These are phyloP conservation scores for Typhlomys cinereus DNA, from an alignment of 2,113 vertebrate species.

Conservation along the genomic window DNA sequence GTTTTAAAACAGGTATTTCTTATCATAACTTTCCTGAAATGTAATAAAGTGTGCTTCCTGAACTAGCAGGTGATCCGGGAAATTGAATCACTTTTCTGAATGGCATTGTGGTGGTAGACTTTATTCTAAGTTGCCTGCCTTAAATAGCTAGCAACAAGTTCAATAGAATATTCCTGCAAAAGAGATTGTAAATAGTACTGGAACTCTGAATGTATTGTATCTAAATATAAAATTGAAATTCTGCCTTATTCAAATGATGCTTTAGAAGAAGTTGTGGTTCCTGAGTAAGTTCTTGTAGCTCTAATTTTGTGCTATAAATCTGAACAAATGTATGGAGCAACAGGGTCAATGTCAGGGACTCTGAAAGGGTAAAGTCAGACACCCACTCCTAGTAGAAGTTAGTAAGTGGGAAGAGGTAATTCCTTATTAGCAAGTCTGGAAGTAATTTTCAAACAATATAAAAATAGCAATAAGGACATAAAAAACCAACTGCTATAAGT, in stretches of 20 bases:
- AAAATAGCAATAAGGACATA: neutral
- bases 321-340: neutral
- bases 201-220: conserved; percentile 36
- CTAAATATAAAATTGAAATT: conserved; percentile 45
- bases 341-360: neutral
- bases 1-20: conserved; percentile 67
- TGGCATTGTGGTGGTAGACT: neutral
- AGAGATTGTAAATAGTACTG: neutral
- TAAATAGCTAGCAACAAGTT: conserved; percentile 42
- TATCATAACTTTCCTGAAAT: conserved; percentile 60
- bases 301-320: neutral
- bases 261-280: neutral
- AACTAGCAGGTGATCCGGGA: conserved; percentile 62
- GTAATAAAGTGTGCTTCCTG: neutral
- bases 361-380: neutral
- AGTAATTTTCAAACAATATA: neutral
- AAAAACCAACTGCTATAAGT: too few species aligned
- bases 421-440: neutral
- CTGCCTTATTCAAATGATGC: neutral
- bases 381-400: neutral
- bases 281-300: neutral
- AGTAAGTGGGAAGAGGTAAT: neutral
- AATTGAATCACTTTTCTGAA: conserved; percentile 67
- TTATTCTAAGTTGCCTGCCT: neutral
- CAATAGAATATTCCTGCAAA: conserved; percentile 63